A percentile compares a stretch with the other conserved stretches of the same genome.
phyloP scores from a whole-genome alignment of 2,113 vertebrate genomes.

The Urocitellus parryii region DNA sequence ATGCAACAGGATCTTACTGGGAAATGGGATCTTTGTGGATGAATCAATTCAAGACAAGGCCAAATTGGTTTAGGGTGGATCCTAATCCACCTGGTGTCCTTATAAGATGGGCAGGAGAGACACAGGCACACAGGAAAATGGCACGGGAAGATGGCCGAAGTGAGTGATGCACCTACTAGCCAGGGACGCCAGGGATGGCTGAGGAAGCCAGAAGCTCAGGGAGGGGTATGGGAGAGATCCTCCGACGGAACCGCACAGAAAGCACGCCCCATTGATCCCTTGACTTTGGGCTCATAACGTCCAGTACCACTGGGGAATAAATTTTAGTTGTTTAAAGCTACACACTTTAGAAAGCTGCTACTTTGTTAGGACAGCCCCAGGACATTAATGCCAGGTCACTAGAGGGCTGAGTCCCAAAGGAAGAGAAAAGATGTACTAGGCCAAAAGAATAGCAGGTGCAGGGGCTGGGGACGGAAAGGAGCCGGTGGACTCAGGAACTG shows the following conservation, averaged over 20 bases:
- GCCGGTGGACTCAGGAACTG: neutral
- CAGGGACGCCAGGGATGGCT: neutral
- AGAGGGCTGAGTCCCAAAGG: neutral
- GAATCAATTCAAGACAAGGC: neutral
- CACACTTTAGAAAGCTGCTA: neutral
- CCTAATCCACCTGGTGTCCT: neutral
- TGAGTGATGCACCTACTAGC: neutral
- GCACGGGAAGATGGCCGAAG: neutral
- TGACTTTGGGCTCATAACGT: neutral
- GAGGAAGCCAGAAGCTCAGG: neutral
- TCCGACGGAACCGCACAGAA: neutral
- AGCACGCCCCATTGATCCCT: neutral
- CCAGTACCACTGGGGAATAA: no score
- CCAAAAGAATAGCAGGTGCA: accelerated
- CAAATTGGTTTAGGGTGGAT: neutral
- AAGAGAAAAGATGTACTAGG: neutral
- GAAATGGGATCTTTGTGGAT: neutral
- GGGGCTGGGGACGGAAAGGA: accelerated
- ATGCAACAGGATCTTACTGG: neutral
- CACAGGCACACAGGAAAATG: neutral
- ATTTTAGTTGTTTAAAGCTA: neutral
- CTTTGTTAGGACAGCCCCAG: neutral
- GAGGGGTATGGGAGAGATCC: neutral
- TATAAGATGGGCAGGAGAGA: neutral
- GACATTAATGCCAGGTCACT: neutral